phyloP scores from a whole-genome alignment of 1,140 invertebrate species.

The Ylistrum balloti region DNA sequence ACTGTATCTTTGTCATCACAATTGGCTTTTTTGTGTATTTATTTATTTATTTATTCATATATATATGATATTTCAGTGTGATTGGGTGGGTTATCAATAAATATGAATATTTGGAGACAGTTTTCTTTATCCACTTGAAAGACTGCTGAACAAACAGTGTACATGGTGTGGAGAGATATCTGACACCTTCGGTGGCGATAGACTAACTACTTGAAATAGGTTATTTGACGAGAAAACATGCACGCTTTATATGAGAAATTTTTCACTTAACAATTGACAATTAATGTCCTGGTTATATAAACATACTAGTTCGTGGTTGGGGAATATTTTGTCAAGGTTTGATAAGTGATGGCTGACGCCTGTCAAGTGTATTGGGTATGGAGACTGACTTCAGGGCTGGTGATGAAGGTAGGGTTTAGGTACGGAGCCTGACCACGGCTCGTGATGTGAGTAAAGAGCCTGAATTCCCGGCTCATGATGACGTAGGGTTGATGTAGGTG shows the following conservation, averaged over 20 bases:
- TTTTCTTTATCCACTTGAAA: slow-evolving; percentile 23
- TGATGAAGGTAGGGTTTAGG: neutral
- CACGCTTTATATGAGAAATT: slow-evolving; percentile 7
- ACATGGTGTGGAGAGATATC: neutral
- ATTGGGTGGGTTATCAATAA: too few species aligned
- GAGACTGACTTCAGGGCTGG: neutral
- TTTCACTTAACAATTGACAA: slow-evolving; percentile 9
- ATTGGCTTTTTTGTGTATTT: too few species aligned
- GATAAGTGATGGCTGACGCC: neutral
- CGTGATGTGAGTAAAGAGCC: too few species aligned
- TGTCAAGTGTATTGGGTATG: neutral
- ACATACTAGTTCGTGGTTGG: neutral
- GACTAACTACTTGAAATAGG: neutral
- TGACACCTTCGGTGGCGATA: neutral
- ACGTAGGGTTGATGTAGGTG: too few species aligned
- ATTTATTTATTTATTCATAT: too few species aligned
- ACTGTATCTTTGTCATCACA: too few species aligned
- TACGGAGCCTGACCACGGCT: too few species aligned
- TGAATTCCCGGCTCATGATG: too few species aligned
- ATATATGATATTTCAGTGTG: too few species aligned
- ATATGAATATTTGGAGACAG: neutral
- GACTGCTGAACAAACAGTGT: neutral
- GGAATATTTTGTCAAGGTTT: neutral
- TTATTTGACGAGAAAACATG: neutral
- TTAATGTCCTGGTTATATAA: neutral